A percentile compares a stretch with the other conserved stretches of the same genome.
Evolutionary conservation across 1,140 invertebrate genomes (phyloP).

Genomic region (Neodiprion virginianus): DNA sequence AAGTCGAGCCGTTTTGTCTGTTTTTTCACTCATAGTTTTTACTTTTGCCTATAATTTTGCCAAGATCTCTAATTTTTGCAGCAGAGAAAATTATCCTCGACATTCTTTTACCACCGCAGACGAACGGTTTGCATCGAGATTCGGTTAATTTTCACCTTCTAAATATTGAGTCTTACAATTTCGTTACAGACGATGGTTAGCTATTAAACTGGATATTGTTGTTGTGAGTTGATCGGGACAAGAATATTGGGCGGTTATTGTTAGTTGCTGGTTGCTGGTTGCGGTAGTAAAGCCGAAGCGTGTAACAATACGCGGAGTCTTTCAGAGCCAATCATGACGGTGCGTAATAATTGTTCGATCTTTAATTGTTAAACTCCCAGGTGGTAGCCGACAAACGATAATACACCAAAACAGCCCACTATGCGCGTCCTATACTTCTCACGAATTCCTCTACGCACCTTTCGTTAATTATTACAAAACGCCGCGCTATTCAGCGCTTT

Average conservation of each 20-base stretch:
- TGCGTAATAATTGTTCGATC: slow-evolving; percentile 35
- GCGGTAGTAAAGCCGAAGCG: slow-evolving; percentile 22
- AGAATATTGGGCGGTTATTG: slow-evolving; percentile 14
- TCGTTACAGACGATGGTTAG: not conserved
- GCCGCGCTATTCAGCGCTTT: not conserved
- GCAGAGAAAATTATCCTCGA: too few relatives aligned
- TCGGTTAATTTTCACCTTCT: too few relatives aligned
- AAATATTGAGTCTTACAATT: too few relatives aligned
- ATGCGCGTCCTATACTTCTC: too few relatives aligned
- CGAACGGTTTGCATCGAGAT: too few relatives aligned
- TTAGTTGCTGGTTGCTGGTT: slow-evolving; percentile 17
- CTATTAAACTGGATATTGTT: slow-evolving; percentile 15
- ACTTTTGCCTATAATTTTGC: too few relatives aligned
- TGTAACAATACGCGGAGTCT: slow-evolving; percentile 11
- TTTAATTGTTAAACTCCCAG: slow-evolving; percentile 32
- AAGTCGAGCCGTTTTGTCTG: too few relatives aligned
- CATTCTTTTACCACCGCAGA: too few relatives aligned
- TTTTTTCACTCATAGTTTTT: too few relatives aligned
- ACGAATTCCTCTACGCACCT: not conserved
- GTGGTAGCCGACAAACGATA: slow-evolving; percentile 34
- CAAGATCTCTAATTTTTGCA: too few relatives aligned
- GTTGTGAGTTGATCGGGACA: slow-evolving; percentile 6
- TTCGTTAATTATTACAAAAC: not conserved
- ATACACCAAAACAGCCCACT: not conserved
- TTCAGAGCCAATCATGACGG: slow-evolving; percentile 36